phyloP scores from a whole-genome alignment of 2,113 vertebrate genomes.

The Indicator indicator region DNA sequence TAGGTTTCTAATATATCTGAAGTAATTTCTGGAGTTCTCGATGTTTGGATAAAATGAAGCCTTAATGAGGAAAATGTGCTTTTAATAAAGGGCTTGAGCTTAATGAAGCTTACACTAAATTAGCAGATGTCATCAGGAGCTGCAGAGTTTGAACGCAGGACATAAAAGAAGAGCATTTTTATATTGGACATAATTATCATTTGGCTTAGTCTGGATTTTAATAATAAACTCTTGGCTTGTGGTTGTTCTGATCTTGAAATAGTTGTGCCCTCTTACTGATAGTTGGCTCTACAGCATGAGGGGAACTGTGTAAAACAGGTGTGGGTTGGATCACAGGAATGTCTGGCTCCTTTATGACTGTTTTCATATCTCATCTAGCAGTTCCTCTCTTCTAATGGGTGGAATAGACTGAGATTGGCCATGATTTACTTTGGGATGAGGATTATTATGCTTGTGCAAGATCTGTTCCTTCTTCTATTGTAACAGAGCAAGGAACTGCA shows the following conservation, averaged over 20 bases:
- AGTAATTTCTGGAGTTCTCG: neutral
- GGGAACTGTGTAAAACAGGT: neutral
- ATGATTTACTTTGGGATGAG: neutral
- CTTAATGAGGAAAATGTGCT: neutral
- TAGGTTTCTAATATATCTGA: neutral
- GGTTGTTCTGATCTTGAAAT: constrained; percentile 1
- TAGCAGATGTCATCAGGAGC: neutral
- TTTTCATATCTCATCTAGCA: neutral
- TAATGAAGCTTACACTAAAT: neutral
- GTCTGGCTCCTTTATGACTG: neutral
- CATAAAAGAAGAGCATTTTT: neutral
- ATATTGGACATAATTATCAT: neutral
- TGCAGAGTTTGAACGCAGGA: neutral
- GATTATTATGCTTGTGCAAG: neutral
- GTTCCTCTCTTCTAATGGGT: neutral
- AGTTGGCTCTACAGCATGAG: neutral
- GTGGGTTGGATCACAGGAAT: neutral
- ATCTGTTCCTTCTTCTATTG: neutral
- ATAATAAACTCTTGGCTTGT: neutral
- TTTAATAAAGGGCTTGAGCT: neutral
- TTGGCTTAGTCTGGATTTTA: constrained; percentile 8
- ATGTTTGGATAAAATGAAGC: neutral
- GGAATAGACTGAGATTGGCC: neutral
- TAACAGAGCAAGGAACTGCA: neutral
- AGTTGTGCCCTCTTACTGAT: neutral